Percentiles rank a stretch among this genome's conserved stretches.
These are phyloP conservation scores for Lethocerus indicus DNA, from an alignment of 1,140 invertebrate genomes.

Conservation along the genomic window DNA sequence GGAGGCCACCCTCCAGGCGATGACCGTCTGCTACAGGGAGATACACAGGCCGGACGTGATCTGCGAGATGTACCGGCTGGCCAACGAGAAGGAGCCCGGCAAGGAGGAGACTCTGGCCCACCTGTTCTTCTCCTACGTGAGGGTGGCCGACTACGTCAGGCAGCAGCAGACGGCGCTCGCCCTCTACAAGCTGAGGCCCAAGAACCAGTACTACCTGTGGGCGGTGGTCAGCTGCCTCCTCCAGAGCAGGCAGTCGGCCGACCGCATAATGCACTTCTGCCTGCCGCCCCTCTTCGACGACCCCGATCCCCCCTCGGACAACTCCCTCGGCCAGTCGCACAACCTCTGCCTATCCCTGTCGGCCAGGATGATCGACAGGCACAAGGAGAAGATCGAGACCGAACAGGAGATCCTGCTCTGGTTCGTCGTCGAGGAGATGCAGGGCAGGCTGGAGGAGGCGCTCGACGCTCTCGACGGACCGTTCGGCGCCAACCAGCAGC, in stretches of 20 bases:
- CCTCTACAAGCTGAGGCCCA: conserved; percentile 78
- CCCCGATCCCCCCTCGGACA: not conserved
- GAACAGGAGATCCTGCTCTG: conserved; percentile 87
- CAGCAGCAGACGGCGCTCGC: conserved; percentile 79
- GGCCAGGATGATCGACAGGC: conserved; percentile 52
- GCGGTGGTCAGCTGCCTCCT: conserved; percentile 89
- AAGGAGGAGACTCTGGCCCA: conserved; percentile 87
- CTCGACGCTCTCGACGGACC: conserved; percentile 61
- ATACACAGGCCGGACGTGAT: conserved; percentile 75
- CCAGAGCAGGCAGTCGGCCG: conserved; percentile 38
- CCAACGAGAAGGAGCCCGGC: conserved; percentile 62
- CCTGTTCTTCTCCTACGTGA: conserved; percentile 89
- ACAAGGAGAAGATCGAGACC: conserved; percentile 80
- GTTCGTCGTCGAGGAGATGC: conserved; percentile 74
- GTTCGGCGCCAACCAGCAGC: conserved; percentile 28
- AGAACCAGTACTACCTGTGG: conserved; percentile 97
- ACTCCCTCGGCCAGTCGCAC: too few relatives aligned
- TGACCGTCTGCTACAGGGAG: conserved; percentile 89
- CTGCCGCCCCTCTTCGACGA: conserved; percentile 4
- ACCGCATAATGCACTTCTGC: conserved; percentile 7
- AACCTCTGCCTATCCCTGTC: conserved; percentile 2
- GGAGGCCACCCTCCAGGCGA: conserved; percentile 86
- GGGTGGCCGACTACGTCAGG: conserved; percentile 74
- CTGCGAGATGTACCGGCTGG: conserved; percentile 75
- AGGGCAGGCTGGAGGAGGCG: conserved; percentile 62